Percentiles rank a stretch among this genome's conserved stretches.
These are phyloP conservation scores for Simalia tracyae DNA, from an alignment of 2,797 vertebrate species.

Conservation along the genomic window DNA sequence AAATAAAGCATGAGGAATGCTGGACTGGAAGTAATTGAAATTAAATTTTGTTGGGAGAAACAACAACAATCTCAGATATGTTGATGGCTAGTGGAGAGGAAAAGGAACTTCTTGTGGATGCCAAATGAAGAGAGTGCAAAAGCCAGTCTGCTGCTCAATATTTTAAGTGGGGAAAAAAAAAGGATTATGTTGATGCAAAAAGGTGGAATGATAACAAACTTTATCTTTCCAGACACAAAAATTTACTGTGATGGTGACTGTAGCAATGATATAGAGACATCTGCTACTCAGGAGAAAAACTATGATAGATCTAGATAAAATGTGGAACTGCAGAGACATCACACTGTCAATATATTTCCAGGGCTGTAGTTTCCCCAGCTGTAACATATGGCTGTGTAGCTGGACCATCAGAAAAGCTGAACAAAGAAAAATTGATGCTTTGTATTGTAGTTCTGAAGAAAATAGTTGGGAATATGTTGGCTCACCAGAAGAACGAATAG, in stretches of 20 bases:
- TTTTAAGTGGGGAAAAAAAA: neutral
- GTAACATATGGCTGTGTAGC: neutral
- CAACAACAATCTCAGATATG: neutral
- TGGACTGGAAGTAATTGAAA: neutral
- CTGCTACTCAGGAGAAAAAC: neutral
- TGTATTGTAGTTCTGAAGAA: neutral
- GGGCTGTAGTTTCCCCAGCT: neutral
- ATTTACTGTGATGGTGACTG: neutral
- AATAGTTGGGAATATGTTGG: neutral
- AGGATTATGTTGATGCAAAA: neutral
- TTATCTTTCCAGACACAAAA: neutral
- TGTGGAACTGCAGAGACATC: neutral
- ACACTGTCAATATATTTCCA: neutral
- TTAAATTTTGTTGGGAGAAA: neutral
- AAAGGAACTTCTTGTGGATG: neutral
- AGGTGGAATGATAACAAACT: neutral
- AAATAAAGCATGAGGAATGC: neutral
- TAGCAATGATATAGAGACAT: neutral
- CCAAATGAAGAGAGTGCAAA: neutral
- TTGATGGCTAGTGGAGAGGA: neutral
- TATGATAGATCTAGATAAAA: neutral
- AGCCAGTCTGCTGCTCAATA: neutral
- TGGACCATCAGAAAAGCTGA: neutral
- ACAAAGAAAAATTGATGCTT: neutral
- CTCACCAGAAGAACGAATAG: neutral